Conservation (phyloP, 1,140 invertebrate genomes). For the Drosophila bocki region DNA sequence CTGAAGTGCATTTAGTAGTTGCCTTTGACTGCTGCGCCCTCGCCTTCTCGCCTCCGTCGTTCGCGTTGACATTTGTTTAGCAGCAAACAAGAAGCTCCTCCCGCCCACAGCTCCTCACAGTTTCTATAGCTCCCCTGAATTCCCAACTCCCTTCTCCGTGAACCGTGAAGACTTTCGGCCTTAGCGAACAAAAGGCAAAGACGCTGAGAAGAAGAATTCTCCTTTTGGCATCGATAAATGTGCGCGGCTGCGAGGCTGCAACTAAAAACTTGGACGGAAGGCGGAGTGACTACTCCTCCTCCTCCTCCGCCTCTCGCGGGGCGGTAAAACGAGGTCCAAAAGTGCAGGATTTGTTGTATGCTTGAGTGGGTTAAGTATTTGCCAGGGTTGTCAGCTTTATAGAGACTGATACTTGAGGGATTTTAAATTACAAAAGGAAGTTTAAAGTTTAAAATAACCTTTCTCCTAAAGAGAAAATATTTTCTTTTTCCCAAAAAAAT, state of each 20-base stretch:
- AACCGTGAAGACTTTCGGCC: conserved; percentile 65
- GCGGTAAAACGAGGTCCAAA: conserved; percentile 7
- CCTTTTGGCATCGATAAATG: conserved; percentile 70
- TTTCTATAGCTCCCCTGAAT: conserved; percentile 3
- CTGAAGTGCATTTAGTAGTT: conserved; percentile 84
- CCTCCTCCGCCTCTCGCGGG: neutral
- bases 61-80: conserved; percentile 80
- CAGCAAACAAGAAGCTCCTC: conserved; percentile 68
- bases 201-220: conserved; percentile 26
- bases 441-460: neutral
- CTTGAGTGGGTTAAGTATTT: conserved; percentile 71
- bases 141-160: conserved; percentile 43
- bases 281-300: conserved; percentile 1
- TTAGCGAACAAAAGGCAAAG: conserved; percentile 64
- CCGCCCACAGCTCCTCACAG: conserved; percentile 3
- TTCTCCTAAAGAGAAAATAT: neutral
- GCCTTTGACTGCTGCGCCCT: conserved; percentile 71
- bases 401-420: too few relatives aligned
- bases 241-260: conserved; percentile 37
- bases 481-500: too few relatives aligned
- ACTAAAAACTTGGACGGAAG: conserved; percentile 23
- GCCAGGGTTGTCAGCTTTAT: conserved; percentile 56
- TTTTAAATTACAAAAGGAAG: neutral
- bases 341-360: conserved; percentile 38
- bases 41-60: conserved; percentile 9